A percentile compares a stretch with the other conserved stretches of the same genome.
phyloP scores from a whole-genome alignment of 2,888 invertebrate genomes.

The Tanytarsus gracilentus region DNA sequence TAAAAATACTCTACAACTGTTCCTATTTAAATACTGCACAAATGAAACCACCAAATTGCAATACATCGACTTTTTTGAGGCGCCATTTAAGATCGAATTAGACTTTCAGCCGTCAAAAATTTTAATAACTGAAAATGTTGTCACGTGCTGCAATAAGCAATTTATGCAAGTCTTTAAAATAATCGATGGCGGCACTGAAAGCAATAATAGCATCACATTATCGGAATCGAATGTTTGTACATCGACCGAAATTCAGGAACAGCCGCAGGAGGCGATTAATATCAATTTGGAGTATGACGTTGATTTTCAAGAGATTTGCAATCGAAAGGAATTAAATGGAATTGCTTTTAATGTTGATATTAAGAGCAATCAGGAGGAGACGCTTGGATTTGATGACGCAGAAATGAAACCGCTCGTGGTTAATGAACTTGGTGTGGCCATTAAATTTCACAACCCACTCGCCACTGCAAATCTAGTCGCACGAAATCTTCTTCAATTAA shows the following conservation, averaged over 20 bases:
- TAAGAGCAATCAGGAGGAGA: constrained; percentile 3
- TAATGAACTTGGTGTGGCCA: constrained; percentile 30
- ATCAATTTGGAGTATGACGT: constrained; percentile 22
- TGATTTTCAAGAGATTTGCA: constrained; percentile 19
- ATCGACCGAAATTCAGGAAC: constrained; percentile 17
- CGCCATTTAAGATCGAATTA: constrained; percentile 55
- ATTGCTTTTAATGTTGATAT: constrained; percentile 13
- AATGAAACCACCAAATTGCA: constrained; percentile 58
- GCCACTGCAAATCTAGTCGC: neutral
- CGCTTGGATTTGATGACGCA: constrained; percentile 14
- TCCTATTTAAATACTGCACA: constrained; percentile 54
- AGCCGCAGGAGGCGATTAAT: neutral
- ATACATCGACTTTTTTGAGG: constrained; percentile 61
- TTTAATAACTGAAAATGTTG: constrained; percentile 57
- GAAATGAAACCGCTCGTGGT: constrained; percentile 30
- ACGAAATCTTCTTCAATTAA: constrained; percentile 45
- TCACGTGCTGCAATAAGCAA: constrained; percentile 53
- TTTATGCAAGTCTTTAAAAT: constrained; percentile 56
- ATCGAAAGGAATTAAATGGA: constrained; percentile 15
- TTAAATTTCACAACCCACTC: constrained; percentile 22
- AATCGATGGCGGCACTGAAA: constrained; percentile 31
- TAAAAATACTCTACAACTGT: constrained; percentile 43
- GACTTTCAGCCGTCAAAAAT: constrained; percentile 53
- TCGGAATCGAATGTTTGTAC: constrained; percentile 15
- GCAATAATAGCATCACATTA: constrained; percentile 17